These are phyloP conservation scores for Gopherus flavomarginatus DNA, from an alignment of 2,113 vertebrate genomes.

Conservation along the genomic window DNA sequence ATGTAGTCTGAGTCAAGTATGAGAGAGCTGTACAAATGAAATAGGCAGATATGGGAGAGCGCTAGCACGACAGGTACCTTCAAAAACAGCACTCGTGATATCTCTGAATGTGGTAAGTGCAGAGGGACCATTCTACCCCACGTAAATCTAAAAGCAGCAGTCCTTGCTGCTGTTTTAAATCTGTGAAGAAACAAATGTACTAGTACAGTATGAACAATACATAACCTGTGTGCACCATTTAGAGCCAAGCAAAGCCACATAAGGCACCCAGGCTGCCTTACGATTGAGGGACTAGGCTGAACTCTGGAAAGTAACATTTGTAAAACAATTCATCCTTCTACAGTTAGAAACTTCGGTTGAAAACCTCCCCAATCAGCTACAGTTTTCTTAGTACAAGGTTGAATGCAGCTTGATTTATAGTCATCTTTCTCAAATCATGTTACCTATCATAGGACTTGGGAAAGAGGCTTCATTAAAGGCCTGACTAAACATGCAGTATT, in stretches of 20 bases:
- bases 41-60: not conserved
- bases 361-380: not conserved
- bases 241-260: not conserved
- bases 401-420: not conserved
- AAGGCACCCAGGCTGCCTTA: not conserved
- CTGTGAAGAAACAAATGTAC: not conserved
- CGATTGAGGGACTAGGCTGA: not conserved
- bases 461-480: not conserved
- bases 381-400: not conserved
- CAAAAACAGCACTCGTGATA: too few species aligned
- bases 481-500: not conserved
- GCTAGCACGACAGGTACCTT: not conserved
- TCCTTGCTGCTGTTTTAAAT: not conserved
- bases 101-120: not conserved
- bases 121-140: not conserved
- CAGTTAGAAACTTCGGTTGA: not conserved
- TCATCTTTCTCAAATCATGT: not conserved
- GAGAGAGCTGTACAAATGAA: not conserved
- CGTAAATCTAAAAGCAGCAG: not conserved
- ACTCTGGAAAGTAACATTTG: not conserved
- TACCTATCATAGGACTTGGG: not conserved
- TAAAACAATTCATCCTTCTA: not conserved
- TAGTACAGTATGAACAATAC: not conserved
- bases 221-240: not conserved
- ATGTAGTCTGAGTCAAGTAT: not conserved